These are phyloP conservation scores for Crax fasciolata DNA, from an alignment of 2,797 vertebrate genomes.

Conservation along the genomic window DNA sequence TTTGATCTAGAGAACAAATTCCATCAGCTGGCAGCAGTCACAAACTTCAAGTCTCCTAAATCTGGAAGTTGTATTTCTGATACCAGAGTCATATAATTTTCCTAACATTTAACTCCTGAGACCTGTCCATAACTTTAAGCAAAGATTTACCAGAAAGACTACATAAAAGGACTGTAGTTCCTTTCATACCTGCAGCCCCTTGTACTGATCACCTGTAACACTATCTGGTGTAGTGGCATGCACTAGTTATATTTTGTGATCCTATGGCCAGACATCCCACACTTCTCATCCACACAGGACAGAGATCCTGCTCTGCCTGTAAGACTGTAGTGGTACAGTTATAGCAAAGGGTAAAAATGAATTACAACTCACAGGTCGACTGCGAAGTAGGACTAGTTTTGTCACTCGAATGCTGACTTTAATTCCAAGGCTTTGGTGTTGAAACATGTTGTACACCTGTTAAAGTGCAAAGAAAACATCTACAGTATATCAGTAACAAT, in stretches of 20 bases:
- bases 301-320: not conserved
- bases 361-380: conserved; percentile 89
- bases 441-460: conserved; percentile 99
- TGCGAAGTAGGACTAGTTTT: conserved; percentile 92
- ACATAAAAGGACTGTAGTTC: not conserved
- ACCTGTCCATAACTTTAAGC: not conserved
- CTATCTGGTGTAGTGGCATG: not conserved
- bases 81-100: not conserved
- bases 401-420: conserved; percentile 93
- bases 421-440: conserved; percentile 92
- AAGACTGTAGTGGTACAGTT: not conserved
- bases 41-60: not conserved
- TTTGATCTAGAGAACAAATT: not conserved
- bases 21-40: not conserved
- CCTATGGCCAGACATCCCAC: not conserved
- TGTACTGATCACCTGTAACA: not conserved
- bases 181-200: not conserved
- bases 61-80: not conserved
- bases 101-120: not conserved
- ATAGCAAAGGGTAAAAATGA: not conserved
- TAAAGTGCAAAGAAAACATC: conserved; percentile 27
- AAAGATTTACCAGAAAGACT: not conserved
- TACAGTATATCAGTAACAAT: not conserved
- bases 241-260: not conserved
- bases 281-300: not conserved